Conservation (phyloP, 2,113 vertebrate species). For the Sturnus vulgaris region DNA sequence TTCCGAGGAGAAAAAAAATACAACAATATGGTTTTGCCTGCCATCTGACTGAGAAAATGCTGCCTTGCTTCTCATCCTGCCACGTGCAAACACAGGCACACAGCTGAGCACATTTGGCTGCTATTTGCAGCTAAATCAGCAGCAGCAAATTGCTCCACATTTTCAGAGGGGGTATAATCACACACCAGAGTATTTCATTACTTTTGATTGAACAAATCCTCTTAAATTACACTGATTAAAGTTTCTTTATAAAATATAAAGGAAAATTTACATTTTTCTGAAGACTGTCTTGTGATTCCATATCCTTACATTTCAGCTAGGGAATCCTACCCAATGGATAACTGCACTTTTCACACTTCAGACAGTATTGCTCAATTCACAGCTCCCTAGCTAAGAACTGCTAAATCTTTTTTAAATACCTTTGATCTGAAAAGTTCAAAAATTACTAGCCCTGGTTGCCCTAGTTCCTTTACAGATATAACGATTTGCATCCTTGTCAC, state of each 20-base stretch:
- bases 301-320: background rate
- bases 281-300: background rate
- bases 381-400: background rate
- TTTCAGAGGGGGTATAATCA: background rate
- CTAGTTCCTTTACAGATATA: background rate
- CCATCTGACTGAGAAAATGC: background rate
- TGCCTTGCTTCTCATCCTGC: background rate
- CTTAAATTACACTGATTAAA: conserved; percentile 16
- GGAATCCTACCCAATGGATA: background rate
- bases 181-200: background rate
- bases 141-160: background rate
- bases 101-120: background rate
- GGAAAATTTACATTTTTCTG: background rate
- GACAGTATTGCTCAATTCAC: background rate
- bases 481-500: background rate
- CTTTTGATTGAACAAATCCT: background rate
- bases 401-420: background rate
- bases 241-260: background rate
- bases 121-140: background rate
- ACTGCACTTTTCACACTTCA: background rate
- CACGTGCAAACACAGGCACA: background rate
- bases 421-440: background rate
- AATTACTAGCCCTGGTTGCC: background rate
- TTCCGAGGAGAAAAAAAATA: background rate
- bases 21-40: background rate